Evolutionary conservation across 2,888 invertebrate species (phyloP), one percentile per base, ranked within the genome.

Genomic region (Leptarthrus brevirostris): DNA sequence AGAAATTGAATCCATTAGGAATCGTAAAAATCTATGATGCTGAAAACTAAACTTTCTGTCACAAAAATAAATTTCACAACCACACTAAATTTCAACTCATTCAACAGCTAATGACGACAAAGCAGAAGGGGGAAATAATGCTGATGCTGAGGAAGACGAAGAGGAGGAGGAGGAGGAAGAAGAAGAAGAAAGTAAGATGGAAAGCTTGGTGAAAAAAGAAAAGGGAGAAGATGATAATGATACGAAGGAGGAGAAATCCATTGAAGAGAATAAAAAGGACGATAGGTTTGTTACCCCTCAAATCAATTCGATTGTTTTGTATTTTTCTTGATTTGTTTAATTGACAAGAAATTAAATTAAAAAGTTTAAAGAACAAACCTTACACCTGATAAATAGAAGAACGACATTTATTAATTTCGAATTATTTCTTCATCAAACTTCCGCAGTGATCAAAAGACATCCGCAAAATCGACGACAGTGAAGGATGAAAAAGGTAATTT

Each of bases 181-280:
- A 10, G 64, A 64, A 44, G 64, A 64, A 12, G 64, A 64, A 24
- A 44, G 44, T 18, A 36, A 58, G 8, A 54, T 2, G 2, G n/a
- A 14, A 26, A 24, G 18, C 58, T 16, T 4, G 18, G 44, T 44
- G 12, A 22, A 40, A 22, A 78, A 78, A 22, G 78, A 78, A 34
- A 74, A 75, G 36, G 76, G 73, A 26, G 53, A 73, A 49, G 44
- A 73, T 44, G 74, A 77, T 34, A 40, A 56, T 12, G 77, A 81
- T 75, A 81, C 80, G 74, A 82, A 77, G 85, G 87, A 86, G 82
- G 87, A 79, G 81, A 88, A 82, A 77, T 77, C 81, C 72, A 85
- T 86, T 78, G 88, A 88, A 84, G 90, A 88, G 83, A 82, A 78
- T 69, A 88, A 88, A 81, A 87, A 88, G 78, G 86, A 89, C 79